A percentile compares a stretch with the other conserved stretches of the same genome.
These are phyloP conservation scores for Meloidogyne hapla DNA, from an alignment of 1,140 invertebrate genomes.

Conservation along the genomic window DNA sequence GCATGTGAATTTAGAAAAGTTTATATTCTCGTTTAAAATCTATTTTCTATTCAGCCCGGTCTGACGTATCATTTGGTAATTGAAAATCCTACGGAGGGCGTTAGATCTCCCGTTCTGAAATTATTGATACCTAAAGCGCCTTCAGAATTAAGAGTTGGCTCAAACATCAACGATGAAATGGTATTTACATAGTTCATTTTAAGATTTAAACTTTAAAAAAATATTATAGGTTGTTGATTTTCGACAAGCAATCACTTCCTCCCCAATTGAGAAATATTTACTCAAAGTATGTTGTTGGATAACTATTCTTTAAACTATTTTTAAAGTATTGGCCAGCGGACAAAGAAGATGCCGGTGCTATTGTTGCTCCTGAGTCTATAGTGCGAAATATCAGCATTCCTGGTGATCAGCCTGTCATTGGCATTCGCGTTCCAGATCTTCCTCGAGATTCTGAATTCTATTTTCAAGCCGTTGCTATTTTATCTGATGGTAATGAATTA, in stretches of 20 bases:
- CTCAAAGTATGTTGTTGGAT: background rate
- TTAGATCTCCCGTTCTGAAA: slow-evolving; percentile 50
- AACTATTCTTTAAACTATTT: background rate
- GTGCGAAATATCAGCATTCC: slow-evolving; percentile 27
- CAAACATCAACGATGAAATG: slow-evolving; percentile 63
- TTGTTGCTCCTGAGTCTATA: slow-evolving; percentile 33
- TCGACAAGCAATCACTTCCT: slow-evolving; percentile 54
- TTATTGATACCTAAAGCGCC: slow-evolving; percentile 54
- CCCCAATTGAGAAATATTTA: slow-evolving; percentile 37
- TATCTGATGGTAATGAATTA: slow-evolving; percentile 49
- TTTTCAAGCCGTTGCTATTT: slow-evolving; percentile 53
- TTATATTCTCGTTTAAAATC: background rate
- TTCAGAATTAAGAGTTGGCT: slow-evolving; percentile 52
- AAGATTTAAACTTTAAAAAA: too few species aligned
- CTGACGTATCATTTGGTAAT: slow-evolving; percentile 52
- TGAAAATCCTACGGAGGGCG: slow-evolving; percentile 48
- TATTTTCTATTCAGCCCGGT: slow-evolving; percentile 42
- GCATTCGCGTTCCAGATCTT: slow-evolving; percentile 32
- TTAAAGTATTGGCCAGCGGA: slow-evolving; percentile 19
- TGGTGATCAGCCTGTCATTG: slow-evolving; percentile 41
- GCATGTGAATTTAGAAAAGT: background rate
- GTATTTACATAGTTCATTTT: background rate
- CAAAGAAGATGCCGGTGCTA: background rate
- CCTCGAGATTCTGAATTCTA: slow-evolving; percentile 57
- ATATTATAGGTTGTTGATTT: slow-evolving; percentile 50